Base-by-base conservation (phyloP, 35 echinoderm and acorn worm genomes). In the Chiridota heheva region DNA sequence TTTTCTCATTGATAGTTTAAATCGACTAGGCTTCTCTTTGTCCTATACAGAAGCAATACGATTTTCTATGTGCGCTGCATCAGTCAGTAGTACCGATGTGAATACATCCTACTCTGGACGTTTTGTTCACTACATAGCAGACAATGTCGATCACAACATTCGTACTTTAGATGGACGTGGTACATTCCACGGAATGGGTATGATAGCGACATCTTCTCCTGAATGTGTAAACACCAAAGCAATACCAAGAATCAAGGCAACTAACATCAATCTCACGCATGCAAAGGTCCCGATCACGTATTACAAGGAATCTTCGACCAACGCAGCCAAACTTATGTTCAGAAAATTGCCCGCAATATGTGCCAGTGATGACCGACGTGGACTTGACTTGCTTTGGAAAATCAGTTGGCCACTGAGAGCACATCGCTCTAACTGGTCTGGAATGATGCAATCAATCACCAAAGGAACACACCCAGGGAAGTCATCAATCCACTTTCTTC, bases 181-280 rank as follows among this genome's bases (percentile, higher is more conserved):
- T 18, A 77, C 89, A 35, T 91, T 91, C 59, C 89, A 92, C 86
- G 89, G 89, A 1, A 92, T 92, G 89, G 89, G 89, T 1, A 81
- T 86, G 12, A 86, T 92, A 49, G 74, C 89, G 7, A 39, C 83
- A 28, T 25, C 43, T 65, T 67, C 76, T 20, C 86, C 77, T 34
- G 60, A 36, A 25, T 72, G 1, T 20, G 32, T 27, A 25, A 24
- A 20, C n/a, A 65, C 31, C 7, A 64, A 39, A 17, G 7, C 31
- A 60, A 62, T 88, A 29, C 76, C 45, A 75, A 42, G 77, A 61
- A 35, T 17, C 36, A 59, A 37, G 7, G 87, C 83, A 10, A 82
- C 78, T 22, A 5, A 44, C 5, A 20, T 55, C 22, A 76, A 88
- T 81, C 70, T 88, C 1, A 18, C 73, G 5, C 39, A 67, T 2